Conservation (phyloP, 2,113 vertebrate species). For the Picathartes gymnocephalus region DNA sequence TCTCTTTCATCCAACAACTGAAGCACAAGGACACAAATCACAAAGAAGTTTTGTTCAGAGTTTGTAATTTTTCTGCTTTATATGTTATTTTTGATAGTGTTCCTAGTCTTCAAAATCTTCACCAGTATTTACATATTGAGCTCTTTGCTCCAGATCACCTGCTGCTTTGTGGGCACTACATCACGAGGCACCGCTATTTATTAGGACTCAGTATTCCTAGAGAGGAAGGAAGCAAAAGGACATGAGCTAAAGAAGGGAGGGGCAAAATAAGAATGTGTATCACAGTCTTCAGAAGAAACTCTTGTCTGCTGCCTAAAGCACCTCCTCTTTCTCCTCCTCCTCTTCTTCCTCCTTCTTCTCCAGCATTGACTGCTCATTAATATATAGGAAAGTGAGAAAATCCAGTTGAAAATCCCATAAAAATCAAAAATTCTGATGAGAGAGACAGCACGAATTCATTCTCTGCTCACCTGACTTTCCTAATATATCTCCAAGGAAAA, state of each 20-base stretch:
- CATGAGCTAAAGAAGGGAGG: not conserved
- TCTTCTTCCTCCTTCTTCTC: not conserved
- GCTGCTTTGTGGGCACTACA: not conserved
- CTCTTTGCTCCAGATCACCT: not conserved
- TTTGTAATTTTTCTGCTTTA: not conserved
- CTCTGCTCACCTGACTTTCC: not conserved
- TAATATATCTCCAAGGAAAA: not conserved
- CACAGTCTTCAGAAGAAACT: not conserved
- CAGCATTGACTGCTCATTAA: not conserved
- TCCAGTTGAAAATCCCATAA: not conserved
- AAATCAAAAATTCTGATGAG: not conserved
- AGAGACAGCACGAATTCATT: rapidly evolving
- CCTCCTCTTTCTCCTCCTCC: not conserved
- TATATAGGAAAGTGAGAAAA: not conserved
- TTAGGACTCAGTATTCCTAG: not conserved
- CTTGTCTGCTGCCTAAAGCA: not conserved
- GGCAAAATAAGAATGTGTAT: not conserved
- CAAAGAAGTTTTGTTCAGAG: not conserved
- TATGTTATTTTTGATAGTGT: not conserved
- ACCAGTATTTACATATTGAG: not conserved
- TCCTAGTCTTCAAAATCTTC: not conserved
- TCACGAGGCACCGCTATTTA: not conserved
- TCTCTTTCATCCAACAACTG: not conserved
- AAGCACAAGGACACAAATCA: not conserved
- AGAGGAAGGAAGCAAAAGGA: not conserved